Conservation (phyloP, 2,888 invertebrate species). For the Melipona bicolor region DNA sequence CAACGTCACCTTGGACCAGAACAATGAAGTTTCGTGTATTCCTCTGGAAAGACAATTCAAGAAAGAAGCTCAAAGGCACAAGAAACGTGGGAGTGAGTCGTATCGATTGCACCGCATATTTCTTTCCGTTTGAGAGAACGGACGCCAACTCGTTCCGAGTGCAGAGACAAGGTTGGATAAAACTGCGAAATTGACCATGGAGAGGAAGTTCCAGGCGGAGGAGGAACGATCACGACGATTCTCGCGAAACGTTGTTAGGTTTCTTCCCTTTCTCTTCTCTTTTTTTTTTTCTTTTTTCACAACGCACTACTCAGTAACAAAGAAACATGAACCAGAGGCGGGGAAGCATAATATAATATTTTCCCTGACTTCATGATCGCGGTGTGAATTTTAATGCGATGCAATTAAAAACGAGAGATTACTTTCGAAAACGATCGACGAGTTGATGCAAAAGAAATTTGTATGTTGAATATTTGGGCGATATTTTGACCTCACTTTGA, state of each 20-base stretch:
- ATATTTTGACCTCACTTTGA: too few relatives aligned
- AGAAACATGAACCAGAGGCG: not conserved
- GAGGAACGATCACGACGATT: not conserved
- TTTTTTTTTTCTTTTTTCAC: too few relatives aligned
- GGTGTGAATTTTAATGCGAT: not conserved
- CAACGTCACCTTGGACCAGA: not conserved
- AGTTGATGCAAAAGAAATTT: not conserved
- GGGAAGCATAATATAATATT: too few relatives aligned
- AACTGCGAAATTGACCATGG: constrained; percentile 36
- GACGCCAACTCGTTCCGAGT: not conserved
- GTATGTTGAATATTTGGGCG: too few relatives aligned
- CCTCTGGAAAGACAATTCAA: not conserved
- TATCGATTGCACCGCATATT: constrained; percentile 12
- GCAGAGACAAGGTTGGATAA: constrained; percentile 36
- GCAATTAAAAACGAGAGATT: not conserved
- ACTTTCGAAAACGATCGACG: not conserved
- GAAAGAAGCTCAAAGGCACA: not conserved
- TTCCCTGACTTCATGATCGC: too few relatives aligned
- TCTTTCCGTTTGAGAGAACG: constrained; percentile 19
- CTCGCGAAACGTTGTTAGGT: constrained; percentile 16
- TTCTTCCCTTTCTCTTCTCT: constrained; percentile 9
- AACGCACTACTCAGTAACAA: not conserved
- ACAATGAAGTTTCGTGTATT: not conserved
- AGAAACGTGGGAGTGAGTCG: not conserved
- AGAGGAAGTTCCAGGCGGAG: not conserved